Base-by-base conservation (phyloP, 2,113 vertebrate species). In the Mormyrus iriodes region DNA sequence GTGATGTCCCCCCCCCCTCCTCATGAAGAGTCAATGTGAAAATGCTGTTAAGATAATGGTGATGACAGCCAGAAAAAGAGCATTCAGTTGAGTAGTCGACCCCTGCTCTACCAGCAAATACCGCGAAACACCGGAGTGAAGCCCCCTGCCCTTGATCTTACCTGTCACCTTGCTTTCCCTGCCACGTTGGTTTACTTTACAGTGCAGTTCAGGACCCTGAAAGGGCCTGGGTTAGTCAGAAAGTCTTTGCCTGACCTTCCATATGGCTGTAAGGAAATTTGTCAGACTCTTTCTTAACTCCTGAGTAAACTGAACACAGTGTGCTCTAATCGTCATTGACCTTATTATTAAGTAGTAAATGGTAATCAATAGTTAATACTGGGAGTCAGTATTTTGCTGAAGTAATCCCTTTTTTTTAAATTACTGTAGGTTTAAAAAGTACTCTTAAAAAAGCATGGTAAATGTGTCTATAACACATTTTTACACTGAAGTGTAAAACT, bases 61-160 rank as follows among this genome's bases (percentile, higher is more conserved):
- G 19, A 42, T 85, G 55, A 17, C 12, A 27, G 52, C 42, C 21
- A 42, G n/a, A 12, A 46, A 69, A 44, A 46, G 86, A n/a, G 19
- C 2, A 8, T 21, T 87, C 5, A 76, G 35, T 35, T 3, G 31
- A 52, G 39, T 48, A 61, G 69, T 85, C 83, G 49, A 86, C 89
- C 73, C 31, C 27, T n/a, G 27, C n/a, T 69, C 61, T 31, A n/a
- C 12, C 9, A 12, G 61, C 61, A 65, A 65, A 31, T 65, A 49
- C 42, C 39, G 55, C 39, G 35, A 10, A 88, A 35, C 87, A 76
- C 79, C 55, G 55, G 39, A 3, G 55, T 89, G 87, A 31, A 92
- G 90, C 88, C 83, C 92, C 87, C 87, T 27, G 51, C 0, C 24
- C 93, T 90, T 94, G 86, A 92, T 93, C 91, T 89, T 91, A 91